phyloP scores from a whole-genome alignment of 2,797 vertebrate species.

The Enoplosus armatus region DNA sequence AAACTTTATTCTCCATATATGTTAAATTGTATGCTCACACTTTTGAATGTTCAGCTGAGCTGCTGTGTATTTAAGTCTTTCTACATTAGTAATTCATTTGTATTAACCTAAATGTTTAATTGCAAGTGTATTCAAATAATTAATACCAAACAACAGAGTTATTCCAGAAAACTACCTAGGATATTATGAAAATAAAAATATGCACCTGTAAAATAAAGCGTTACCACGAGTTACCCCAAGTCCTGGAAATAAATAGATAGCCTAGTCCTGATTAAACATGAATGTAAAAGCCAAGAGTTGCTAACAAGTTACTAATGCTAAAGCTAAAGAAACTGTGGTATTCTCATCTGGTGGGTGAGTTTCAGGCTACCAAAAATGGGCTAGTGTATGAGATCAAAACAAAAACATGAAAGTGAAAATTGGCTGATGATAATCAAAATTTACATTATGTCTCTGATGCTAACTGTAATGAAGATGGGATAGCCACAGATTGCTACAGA shows the following conservation, averaged over 20 bases:
- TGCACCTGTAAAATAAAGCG: constrained; percentile 41
- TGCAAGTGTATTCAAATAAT: neutral
- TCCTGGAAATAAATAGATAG: neutral
- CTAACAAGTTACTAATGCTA: constrained; percentile 5
- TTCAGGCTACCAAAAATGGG: constrained; percentile 24
- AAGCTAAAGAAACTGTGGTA: constrained; percentile 13
- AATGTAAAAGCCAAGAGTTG: constrained; percentile 4
- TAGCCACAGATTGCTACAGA: constrained; percentile 75
- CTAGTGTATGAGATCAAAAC: constrained; percentile 49
- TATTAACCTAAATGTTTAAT: neutral
- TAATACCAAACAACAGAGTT: neutral
- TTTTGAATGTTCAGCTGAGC: constrained; percentile 1
- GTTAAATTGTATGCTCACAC: neutral
- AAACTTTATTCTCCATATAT: neutral
- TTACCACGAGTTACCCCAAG: neutral
- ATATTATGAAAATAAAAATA: neutral
- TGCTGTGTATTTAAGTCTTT: neutral
- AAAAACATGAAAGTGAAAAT: constrained; percentile 56
- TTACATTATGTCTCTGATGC: neutral
- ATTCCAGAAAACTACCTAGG: neutral
- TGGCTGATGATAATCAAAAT: constrained; percentile 30
- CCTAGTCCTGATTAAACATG: neutral
- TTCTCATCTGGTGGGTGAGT: constrained; percentile 29
- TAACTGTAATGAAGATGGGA: constrained; percentile 62
- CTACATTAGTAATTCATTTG: neutral